Evolutionary conservation across 2,888 invertebrate species (phyloP), one percentile per base, ranked within the genome.

Genomic region (Plagiodera versicolora): DNA sequence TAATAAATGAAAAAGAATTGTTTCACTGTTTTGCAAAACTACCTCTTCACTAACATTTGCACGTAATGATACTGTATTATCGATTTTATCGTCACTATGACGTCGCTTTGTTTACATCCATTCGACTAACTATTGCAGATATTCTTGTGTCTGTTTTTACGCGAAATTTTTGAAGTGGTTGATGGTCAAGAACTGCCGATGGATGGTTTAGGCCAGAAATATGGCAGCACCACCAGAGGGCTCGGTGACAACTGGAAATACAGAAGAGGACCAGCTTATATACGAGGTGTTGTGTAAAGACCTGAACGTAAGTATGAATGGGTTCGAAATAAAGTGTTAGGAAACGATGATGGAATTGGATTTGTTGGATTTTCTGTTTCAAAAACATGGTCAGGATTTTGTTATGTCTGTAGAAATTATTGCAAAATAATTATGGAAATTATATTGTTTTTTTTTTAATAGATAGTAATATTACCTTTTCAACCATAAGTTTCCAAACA

Each of bases 231-330:
- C 35, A 39, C 44, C 53, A 16, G 44, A 44, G 19, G 53, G 39
- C 14, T 53, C 53, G 16, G 45, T 53, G 44, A 35, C 18, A 44
- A 72, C 72, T 54, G 70, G 81, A 60, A 85, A 85, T 73, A 81
- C 83, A 24, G 82, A 85, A 66, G 89, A 90, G 75, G 91, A 91
- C 78, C 90, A 91, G 87, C 85, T 85, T 75, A 85, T 90, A 65
- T 91, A 87, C 76, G 88, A 91, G 80, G 83, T 86, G 4, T 79
- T 91, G 63, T 86, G 87, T 69, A 84, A 84, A 70, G 85, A 86
- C 68, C 84, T 84, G 74, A 85, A 86, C 80, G 87, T 86, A 77
- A 77, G 79, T 77, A 53, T n/a, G n/a, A n/a, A n/a, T n/a, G n/a
- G n/a, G n/a, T n/a, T n/a, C n/a, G n/a, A n/a, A n/a, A n/a, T n/a